Evolutionary conservation across 1,140 invertebrate species (phyloP).

Genomic region (Caenorhabditis remanei): DNA sequence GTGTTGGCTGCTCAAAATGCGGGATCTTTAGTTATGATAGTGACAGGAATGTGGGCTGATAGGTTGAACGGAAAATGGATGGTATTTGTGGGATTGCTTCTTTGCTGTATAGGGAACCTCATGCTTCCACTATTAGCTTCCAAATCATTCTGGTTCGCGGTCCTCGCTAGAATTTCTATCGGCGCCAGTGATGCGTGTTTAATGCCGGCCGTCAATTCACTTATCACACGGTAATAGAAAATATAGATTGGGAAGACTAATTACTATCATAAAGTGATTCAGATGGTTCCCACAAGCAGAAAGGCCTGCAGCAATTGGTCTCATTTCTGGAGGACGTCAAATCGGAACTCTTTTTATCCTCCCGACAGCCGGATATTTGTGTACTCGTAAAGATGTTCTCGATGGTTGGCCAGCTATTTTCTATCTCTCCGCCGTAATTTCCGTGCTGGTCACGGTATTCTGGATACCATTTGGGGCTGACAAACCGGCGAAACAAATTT

Average conservation of each 20-base stretch:
- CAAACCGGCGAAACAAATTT: conserved; percentile 76
- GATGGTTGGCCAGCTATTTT: conserved; percentile 77
- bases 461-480: conserved; percentile 77
- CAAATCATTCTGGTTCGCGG: conserved; percentile 74
- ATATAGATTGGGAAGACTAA: not conserved
- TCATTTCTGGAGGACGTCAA: conserved; percentile 77
- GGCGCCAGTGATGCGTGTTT: conserved; percentile 76
- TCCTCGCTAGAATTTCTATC: conserved; percentile 70
- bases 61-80: conserved; percentile 76
- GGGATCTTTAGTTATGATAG: conserved; percentile 74
- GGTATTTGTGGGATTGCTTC: conserved; percentile 70
- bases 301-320: conserved; percentile 76
- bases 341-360: conserved; percentile 77
- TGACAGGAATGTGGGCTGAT: conserved; percentile 75
- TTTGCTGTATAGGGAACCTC: conserved; percentile 74
- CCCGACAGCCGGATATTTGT: conserved; percentile 76
- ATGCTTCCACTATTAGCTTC: conserved; percentile 72
- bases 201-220: conserved; percentile 75
- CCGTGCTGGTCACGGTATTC: conserved; percentile 73
- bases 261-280: not conserved
- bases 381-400: conserved; percentile 74
- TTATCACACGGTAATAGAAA: conserved; percentile 70
- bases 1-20: conserved; percentile 77
- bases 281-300: conserved; percentile 75
- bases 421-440: conserved; percentile 73